Conservation (phyloP, 1,140 invertebrate genomes). For the Marisa cornuarietis region DNA sequence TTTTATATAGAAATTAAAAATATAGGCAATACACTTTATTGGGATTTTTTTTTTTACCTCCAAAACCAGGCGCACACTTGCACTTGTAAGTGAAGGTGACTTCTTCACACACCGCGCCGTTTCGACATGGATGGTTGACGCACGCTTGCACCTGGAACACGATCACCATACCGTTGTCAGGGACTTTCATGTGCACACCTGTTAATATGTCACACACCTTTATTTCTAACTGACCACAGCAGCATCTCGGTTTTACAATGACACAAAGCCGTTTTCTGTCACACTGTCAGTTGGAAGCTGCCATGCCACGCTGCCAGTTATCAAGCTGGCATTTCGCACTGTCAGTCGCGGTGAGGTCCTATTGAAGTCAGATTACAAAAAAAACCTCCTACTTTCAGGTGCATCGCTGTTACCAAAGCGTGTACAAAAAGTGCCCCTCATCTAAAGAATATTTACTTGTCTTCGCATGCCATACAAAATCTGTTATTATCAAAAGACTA, state of each 20-base stretch:
- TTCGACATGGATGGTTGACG: constrained; percentile 80
- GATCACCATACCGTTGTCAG: too few species aligned
- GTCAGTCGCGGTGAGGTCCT: too few species aligned
- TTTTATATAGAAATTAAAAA: too few species aligned
- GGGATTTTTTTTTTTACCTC: background rate
- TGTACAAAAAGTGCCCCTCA: background rate
- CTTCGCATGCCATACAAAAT: background rate
- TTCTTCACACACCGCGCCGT: constrained; percentile 84
- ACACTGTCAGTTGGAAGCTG: too few species aligned
- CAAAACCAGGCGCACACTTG: constrained; percentile 25
- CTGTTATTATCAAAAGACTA: background rate
- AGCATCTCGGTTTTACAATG: background rate
- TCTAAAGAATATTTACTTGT: background rate
- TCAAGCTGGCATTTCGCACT: too few species aligned
- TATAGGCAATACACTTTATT: too few species aligned
- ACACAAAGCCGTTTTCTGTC: background rate
- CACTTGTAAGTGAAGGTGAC: constrained; percentile 26
- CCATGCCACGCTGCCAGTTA: too few species aligned
- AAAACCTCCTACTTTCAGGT: too few species aligned
- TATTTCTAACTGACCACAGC: background rate
- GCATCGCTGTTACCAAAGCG: too few species aligned
- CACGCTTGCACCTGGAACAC: constrained; percentile 13
- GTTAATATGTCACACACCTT: background rate
- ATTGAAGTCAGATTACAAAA: too few species aligned
- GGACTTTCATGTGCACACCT: background rate